Conservation (phyloP, 2,888 invertebrate species). For the Cordilura impudica region DNA sequence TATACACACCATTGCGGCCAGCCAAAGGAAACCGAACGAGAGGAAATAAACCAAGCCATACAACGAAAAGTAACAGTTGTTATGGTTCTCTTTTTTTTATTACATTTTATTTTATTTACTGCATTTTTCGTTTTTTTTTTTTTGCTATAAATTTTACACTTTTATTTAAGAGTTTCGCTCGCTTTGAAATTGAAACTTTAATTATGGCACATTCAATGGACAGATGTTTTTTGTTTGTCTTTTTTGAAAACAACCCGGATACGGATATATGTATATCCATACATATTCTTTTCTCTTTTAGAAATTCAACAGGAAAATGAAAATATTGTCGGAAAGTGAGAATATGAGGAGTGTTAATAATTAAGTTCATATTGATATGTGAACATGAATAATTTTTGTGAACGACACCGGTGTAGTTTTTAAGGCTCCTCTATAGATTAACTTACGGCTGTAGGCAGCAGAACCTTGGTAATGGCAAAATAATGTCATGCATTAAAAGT, state of each 20-base stretch:
- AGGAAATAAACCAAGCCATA: constrained; percentile 53
- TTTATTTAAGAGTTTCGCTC: constrained; percentile 6
- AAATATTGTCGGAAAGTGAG: no score
- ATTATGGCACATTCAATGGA: constrained; percentile 47
- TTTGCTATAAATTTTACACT: not conserved
- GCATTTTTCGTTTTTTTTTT: constrained; percentile 5
- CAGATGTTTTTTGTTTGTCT: no score
- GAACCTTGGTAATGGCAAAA: no score
- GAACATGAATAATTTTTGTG: no score
- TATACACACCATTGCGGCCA: constrained; percentile 48
- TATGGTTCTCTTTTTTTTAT: constrained; percentile 17
- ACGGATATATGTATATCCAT: not conserved
- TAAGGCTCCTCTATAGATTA: no score
- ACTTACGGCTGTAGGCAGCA: no score
- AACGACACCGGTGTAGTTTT: no score
- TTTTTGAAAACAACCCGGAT: no score
- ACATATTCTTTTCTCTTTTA: no score
- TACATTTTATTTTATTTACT: not conserved
- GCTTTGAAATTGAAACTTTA: constrained; percentile 60
- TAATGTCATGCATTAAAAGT: no score
- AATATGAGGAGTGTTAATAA: constrained; percentile 7
- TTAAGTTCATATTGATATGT: no score
- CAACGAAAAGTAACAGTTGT: constrained; percentile 59
- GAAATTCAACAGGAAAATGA: no score
- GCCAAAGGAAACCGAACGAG: constrained; percentile 59